These are phyloP conservation scores for Aquatica leii DNA, from an alignment of 2,888 invertebrate species.

Conservation along the genomic window DNA sequence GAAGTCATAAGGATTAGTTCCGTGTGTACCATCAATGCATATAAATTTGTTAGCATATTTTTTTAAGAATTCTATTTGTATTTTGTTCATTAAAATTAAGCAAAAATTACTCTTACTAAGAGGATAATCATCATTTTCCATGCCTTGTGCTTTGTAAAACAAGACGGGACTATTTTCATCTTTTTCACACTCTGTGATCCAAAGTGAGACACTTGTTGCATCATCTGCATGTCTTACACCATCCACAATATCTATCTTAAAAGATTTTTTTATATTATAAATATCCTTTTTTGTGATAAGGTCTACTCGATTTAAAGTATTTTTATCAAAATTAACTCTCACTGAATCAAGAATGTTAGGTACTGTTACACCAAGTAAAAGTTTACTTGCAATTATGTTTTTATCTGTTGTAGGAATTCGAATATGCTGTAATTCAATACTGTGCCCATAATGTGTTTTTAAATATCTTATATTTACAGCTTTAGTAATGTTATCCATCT, in stretches of 20 bases:
- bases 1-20: not conserved
- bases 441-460: not conserved
- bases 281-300: too few relatives aligned
- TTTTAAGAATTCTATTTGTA: not conserved
- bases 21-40: not conserved
- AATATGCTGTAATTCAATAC: not conserved
- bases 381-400: not conserved
- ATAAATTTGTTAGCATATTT: not conserved
- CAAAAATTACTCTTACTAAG: too few relatives aligned
- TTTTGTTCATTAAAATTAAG: too few relatives aligned
- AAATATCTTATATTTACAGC: not conserved
- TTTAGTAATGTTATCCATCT: not conserved
- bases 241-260: not conserved
- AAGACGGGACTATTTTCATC: not conserved
- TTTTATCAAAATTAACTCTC: not conserved
- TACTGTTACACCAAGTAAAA: not conserved
- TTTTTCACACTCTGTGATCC: not conserved
- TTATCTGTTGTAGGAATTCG: not conserved
- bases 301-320: too few relatives aligned
- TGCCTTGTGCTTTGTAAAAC: not conserved
- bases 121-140: not conserved
- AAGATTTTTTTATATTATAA: not conserved
- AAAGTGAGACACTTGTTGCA: slow-evolving; percentile 5
- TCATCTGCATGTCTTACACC: not conserved
- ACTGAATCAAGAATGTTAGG: not conserved